Conservation (phyloP, 2,888 invertebrate species). For the Nysson spinosus region DNA sequence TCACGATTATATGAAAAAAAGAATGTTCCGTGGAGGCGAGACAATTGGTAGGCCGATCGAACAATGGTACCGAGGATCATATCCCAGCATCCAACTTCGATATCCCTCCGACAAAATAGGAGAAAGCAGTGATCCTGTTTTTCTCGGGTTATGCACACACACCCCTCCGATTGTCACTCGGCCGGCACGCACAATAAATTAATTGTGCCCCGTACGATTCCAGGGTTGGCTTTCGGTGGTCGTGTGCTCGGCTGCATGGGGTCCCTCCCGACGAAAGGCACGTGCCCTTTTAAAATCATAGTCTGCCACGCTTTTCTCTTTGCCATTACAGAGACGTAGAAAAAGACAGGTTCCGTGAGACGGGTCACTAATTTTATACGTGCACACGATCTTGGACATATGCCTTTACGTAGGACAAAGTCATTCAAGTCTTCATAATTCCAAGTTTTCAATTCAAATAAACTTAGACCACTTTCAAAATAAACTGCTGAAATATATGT, state of each 20-base stretch:
- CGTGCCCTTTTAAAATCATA: slow-evolving; percentile 71
- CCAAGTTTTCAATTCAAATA: too few species aligned
- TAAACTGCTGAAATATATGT: too few species aligned
- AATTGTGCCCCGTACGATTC: slow-evolving; percentile 63
- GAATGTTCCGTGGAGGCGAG: too few species aligned
- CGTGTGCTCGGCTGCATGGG: slow-evolving; percentile 72
- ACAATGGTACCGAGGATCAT: slow-evolving; percentile 7
- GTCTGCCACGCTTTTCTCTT: slow-evolving; percentile 33
- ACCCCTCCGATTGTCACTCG: slow-evolving; percentile 49
- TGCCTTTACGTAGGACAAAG: too few species aligned
- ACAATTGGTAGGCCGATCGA: too few species aligned
- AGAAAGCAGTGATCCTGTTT: slow-evolving; percentile 54
- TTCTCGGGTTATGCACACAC: too few species aligned
- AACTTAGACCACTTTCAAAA: too few species aligned
- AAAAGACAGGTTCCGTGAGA: slow-evolving; percentile 53
- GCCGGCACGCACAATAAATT: slow-evolving; percentile 65
- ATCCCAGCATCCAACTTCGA: slow-evolving; percentile 24
- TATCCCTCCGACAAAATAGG: slow-evolving; percentile 28
- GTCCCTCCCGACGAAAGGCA: slow-evolving; percentile 63
- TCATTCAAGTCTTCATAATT: too few species aligned
- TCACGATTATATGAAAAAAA: too few species aligned
- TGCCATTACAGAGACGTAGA: slow-evolving; percentile 35
- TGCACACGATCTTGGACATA: background rate
- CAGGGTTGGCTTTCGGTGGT: slow-evolving; percentile 64
- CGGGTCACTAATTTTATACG: slow-evolving; percentile 32